These are phyloP conservation scores for Xylocampa areola DNA, from an alignment of 2,888 invertebrate genomes.

Conservation along the genomic window DNA sequence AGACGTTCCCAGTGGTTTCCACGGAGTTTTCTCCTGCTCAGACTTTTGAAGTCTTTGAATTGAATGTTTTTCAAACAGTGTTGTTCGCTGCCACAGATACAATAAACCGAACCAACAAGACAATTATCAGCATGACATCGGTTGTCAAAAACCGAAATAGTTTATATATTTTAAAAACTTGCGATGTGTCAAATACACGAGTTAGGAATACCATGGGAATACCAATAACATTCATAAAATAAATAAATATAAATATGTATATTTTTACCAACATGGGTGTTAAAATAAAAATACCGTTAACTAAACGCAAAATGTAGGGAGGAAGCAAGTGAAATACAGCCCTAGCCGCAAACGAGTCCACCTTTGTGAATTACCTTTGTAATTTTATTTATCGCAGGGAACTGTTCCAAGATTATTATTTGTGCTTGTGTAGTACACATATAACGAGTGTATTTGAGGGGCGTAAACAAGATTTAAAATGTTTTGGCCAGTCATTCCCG, in stretches of 20 bases:
- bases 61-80: constrained; percentile 42
- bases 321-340: constrained; percentile 36
- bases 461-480: constrained; percentile 68
- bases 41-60: too few relatives aligned
- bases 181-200: constrained; percentile 3
- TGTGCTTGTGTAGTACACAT: constrained; percentile 57
- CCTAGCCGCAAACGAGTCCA: constrained; percentile 44
- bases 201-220: background rate
- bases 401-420: constrained; percentile 67
- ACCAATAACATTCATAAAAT: background rate
- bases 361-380: constrained; percentile 45
- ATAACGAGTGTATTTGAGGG: constrained; percentile 46
- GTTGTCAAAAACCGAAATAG: constrained; percentile 10
- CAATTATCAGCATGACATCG: constrained; percentile 11
- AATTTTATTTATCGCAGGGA: constrained; percentile 59
- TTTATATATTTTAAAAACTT: constrained; percentile 2
- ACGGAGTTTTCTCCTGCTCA: constrained; percentile 34
- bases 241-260: background rate
- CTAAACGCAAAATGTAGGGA: constrained; percentile 25
- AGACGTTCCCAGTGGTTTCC: constrained; percentile 39
- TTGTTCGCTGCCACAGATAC: constrained; percentile 34
- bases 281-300: constrained; percentile 41
- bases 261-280: constrained; percentile 2
- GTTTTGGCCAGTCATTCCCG: constrained; percentile 80
- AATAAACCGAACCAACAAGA: constrained; percentile 11